Percentiles rank a stretch among this genome's conserved stretches.
These are phyloP conservation scores for Lophotriccus pileatus DNA, from an alignment of 2,797 vertebrate genomes.

Conservation along the genomic window DNA sequence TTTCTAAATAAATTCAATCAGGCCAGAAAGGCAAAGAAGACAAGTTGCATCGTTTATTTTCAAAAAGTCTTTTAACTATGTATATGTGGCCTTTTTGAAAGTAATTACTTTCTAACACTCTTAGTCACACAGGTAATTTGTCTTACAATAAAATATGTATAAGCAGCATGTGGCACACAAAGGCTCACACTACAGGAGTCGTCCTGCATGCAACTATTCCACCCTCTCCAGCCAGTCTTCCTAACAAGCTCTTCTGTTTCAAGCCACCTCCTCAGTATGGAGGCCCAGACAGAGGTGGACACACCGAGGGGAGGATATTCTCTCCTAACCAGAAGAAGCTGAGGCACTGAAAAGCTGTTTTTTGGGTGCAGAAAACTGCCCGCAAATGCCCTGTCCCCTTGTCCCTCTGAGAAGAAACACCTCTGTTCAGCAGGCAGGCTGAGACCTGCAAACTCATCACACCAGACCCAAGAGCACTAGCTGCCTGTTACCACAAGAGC, in stretches of 20 bases:
- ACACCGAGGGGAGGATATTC: background rate
- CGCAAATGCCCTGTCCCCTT: background rate
- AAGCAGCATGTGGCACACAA: background rate
- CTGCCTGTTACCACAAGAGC: background rate
- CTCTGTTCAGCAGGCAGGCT: background rate
- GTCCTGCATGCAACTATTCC: accelerated
- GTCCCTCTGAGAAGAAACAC: background rate
- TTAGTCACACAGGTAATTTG: slow-evolving; percentile 13
- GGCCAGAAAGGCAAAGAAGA: background rate
- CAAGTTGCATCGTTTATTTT: background rate
- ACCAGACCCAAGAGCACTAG: background rate
- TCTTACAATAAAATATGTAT: slow-evolving; percentile 15
- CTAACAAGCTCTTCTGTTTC: background rate
- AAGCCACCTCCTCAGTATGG: background rate
- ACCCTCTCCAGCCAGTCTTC: background rate
- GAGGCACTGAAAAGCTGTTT: background rate
- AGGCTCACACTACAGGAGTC: background rate
- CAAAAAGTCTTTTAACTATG: background rate
- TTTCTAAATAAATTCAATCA: slow-evolving; percentile 26
- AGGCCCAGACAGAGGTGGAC: accelerated
- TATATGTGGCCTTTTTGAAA: slow-evolving; percentile 13
- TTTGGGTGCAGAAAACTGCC: background rate
- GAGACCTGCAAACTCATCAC: slow-evolving; percentile 31
- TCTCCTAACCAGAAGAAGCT: background rate
- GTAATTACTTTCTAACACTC: slow-evolving; percentile 5